Conservation (phyloP, 2,113 vertebrate species). For the Caretta caretta region DNA sequence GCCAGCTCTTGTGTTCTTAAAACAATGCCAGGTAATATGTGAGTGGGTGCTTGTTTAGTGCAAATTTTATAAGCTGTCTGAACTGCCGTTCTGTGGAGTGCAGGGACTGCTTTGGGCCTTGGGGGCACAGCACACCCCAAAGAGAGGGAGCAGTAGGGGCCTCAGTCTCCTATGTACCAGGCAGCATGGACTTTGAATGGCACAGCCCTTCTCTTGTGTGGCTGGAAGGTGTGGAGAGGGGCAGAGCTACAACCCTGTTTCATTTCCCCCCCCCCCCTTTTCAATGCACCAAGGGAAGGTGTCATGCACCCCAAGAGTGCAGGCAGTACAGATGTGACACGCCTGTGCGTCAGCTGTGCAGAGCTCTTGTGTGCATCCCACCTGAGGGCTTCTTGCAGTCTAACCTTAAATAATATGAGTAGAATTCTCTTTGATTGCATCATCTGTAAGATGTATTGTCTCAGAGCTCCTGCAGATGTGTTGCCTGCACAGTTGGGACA, state of each 20-base stretch:
- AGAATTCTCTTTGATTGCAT: not conserved
- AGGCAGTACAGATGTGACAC: not conserved
- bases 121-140: no score
- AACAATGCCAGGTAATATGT: not conserved
- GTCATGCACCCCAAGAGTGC: fast-evolving
- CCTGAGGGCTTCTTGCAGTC: not conserved
- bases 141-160: fast-evolving
- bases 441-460: not conserved
- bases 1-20: not conserved
- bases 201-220: not conserved
- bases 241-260: not conserved
- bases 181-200: not conserved
- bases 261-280: not conserved
- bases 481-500: not conserved
- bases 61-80: not conserved
- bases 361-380: not conserved
- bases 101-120: fast-evolving
- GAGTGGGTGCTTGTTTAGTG: not conserved
- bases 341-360: not conserved
- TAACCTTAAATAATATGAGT: not conserved
- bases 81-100: not conserved
- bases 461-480: not conserved
- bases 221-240: fast-evolving
- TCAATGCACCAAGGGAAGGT: not conserved
- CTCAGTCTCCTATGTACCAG: fast-evolving